Evolutionary conservation across 2,113 vertebrate species (phyloP).

Genomic region (Psittacus erithacus): DNA sequence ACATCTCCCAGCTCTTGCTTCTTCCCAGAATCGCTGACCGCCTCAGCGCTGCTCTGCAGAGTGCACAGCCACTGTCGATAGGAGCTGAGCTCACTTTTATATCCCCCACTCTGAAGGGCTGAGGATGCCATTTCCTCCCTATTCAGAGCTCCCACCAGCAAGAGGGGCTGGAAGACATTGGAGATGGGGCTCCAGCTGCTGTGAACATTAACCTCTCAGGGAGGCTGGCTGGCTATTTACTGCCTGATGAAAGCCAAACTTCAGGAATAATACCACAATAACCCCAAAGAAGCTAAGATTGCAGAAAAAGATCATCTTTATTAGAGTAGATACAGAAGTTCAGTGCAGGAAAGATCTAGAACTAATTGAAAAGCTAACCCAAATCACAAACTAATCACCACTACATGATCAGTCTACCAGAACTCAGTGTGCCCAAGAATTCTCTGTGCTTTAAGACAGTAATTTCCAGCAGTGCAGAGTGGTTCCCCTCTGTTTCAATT

Average conservation of each 20-base stretch:
- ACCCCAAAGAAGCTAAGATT: background rate
- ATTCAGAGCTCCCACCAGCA: background rate
- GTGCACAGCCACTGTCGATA: fast-evolving
- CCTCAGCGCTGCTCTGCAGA: background rate
- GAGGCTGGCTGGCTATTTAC: background rate
- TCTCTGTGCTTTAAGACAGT: background rate
- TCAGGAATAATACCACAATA: background rate
- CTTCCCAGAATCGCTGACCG: background rate
- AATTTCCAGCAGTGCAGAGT: background rate
- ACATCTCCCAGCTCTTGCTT: background rate
- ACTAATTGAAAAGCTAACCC: background rate
- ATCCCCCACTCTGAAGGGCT: background rate
- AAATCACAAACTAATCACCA: background rate
- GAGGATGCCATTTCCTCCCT: background rate
- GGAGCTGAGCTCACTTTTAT: background rate
- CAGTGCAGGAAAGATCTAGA: background rate
- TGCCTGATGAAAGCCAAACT: background rate
- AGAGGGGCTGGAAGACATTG: background rate
- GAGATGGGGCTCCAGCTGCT: background rate
- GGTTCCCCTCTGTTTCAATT: background rate
- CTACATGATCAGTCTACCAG: background rate
- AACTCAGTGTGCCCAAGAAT: background rate
- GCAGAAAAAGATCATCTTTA: conserved; percentile 52
- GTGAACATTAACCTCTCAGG: background rate
- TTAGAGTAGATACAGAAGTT: conserved; percentile 40